A percentile compares a stretch with the other conserved stretches of the same genome.
Conservation (phyloP, 2,797 vertebrate species). For the Margarornis squamiger region DNA sequence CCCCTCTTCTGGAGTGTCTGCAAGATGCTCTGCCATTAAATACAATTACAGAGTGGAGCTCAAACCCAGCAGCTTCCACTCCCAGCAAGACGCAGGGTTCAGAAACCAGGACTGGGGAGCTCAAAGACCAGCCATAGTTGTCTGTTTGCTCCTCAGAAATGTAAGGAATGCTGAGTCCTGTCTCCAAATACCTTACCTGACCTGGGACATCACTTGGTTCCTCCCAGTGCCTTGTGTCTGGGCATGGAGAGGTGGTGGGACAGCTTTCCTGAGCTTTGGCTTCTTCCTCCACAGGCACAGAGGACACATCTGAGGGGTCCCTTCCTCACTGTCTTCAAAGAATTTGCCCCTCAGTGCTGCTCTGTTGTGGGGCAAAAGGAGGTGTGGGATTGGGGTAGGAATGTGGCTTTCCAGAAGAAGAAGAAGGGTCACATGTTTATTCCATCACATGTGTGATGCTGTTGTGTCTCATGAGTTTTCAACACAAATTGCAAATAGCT, state of each 20-base stretch:
- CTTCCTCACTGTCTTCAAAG: background rate
- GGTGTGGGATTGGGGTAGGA: background rate
- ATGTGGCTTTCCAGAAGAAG: background rate
- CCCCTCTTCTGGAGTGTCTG: background rate
- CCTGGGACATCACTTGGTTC: background rate
- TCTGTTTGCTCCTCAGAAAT: background rate
- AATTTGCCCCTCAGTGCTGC: background rate
- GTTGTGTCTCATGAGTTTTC: background rate
- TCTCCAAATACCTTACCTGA: background rate
- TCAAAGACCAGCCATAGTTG: background rate
- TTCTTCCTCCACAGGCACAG: background rate
- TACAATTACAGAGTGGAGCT: constrained; percentile 6
- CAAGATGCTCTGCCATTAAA: constrained; percentile 2
- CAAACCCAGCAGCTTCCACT: background rate
- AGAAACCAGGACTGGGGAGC: background rate
- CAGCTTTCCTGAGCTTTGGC: background rate
- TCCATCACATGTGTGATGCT: background rate
- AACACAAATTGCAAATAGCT: background rate
- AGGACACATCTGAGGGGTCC: background rate
- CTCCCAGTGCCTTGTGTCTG: rapidly evolving
- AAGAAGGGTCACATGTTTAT: background rate
- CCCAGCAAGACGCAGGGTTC: background rate
- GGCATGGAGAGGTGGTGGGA: rapidly evolving
- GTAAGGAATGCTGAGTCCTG: background rate
- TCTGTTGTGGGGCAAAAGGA: background rate